phyloP scores from a whole-genome alignment of 2,888 invertebrate genomes.

The Drosophila rellima region DNA sequence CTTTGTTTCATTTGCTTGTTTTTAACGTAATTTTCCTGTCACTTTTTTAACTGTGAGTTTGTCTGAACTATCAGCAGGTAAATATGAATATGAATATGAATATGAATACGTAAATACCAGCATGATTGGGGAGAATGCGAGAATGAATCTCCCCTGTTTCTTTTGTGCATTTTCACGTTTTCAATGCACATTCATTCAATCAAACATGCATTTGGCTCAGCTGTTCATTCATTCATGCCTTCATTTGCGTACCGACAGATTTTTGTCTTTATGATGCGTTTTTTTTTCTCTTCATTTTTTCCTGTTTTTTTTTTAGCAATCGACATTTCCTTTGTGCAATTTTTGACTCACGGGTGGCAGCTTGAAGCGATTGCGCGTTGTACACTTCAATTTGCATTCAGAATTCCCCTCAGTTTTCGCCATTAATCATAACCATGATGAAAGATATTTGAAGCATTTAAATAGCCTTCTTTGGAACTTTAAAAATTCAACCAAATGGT shows the following conservation, averaged over 20 bases:
- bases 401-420: neutral
- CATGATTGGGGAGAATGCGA: constrained; percentile 18
- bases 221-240: constrained; percentile 65
- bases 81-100: constrained; percentile 57
- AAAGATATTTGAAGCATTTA: constrained; percentile 44
- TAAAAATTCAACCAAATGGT: constrained; percentile 40
- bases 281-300: constrained; percentile 15
- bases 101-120: constrained; percentile 42
- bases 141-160: constrained; percentile 15
- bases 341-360: constrained; percentile 39
- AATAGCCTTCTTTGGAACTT: constrained; percentile 32
- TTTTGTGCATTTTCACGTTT: constrained; percentile 51
- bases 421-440: constrained; percentile 49
- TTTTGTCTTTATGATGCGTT: constrained; percentile 49
- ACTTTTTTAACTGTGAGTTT: constrained; percentile 24
- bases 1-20: constrained; percentile 48
- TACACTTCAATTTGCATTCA: constrained; percentile 10
- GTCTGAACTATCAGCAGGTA: constrained; percentile 44
- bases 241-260: constrained; percentile 60
- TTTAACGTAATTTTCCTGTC: constrained; percentile 43
- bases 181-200: constrained; percentile 71
- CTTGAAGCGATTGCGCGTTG: constrained; percentile 43
- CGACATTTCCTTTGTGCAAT: constrained; percentile 56
- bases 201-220: constrained; percentile 67
- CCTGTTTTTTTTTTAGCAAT: constrained; percentile 31